Base-by-base conservation (phyloP, 2,113 vertebrate genomes). In the Hucho hucho region DNA sequence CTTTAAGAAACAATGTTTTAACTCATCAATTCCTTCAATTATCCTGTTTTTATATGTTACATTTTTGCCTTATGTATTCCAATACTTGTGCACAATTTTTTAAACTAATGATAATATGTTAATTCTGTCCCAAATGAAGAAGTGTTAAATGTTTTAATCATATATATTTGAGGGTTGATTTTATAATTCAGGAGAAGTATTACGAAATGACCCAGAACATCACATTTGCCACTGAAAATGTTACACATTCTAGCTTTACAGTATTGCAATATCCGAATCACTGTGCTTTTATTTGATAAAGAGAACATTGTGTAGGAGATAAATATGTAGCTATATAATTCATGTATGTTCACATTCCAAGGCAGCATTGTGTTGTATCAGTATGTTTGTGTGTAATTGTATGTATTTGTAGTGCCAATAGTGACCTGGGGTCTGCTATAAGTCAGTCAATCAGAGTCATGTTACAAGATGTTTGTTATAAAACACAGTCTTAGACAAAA, bases 41-140 rank as follows among this genome's bases (percentile, higher is more conserved):
- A 63, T 3, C 79, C 75, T 71, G 32, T 84, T 84, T 83, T 59
- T 83, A 80, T 88, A 70, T 0, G 76, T 87, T 85, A 73, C 89
- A 86, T 87, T 69, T 84, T 88, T 88, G 89, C 88, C 89, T 91
- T 88, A 86, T 87, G 81, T 87, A 87, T 88, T 86, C 79, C 61
- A 79, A 75, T 88, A 83, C 83, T 43, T 82, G 82, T 79, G 79
- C 86, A 86, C 83, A 87, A 58, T 84, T 81, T 74, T 59, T 86
- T 70, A 83, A 18, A 70, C 26, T 4, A 53, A 18, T 53, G 49
- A 18, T 4, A 4, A 18, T 53, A 66, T 61, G 25, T 28, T 64
- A 6, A 84, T 89, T 87, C 69, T 85, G 81, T 86, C 88, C 70
- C 74, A 84, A 74, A 88, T 87, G 80, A 88, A 32, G 58, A 64